Base-by-base conservation (phyloP, 2,113 vertebrate genomes). In the Candoia aspera region DNA sequence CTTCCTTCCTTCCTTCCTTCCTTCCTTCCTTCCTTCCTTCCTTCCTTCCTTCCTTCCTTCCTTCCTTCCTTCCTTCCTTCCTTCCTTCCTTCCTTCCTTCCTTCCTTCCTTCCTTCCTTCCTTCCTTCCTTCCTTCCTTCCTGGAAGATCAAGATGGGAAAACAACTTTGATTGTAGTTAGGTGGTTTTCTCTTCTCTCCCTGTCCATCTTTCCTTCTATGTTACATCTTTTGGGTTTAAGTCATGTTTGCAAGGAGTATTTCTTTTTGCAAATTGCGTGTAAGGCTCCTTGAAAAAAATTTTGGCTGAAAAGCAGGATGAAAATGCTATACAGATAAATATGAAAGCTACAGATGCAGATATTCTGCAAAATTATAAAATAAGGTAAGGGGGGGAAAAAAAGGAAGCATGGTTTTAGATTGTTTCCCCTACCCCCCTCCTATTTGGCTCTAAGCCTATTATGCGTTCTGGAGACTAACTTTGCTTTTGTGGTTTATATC, bases 401-500 rank as follows among this genome's bases (percentile, higher is more conserved):
- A 13, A 85, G 46, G 84, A 53, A 55, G 26, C 3, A 3, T 86
- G 26, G 9, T 91, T 87, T 87, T 83, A 12, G 24, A 23, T 83
- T 37, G 2, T 42, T 84, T 64, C 15, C 53, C 23, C n/a, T 8
- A 79, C 15, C n/a, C 15, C 68, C 6, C 33, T 19, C 68, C 6
- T 37, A 15, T 37, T 37, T 21, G 17, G 33, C 54, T 88, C 17
- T 24, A 58, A 60, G 12, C 29, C 33, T 84, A 8, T 49, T 84
- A 54, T 33, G 55, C n/a, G 46, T 88, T 79, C 8, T 84, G 21
- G 55, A 46, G 37, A 23, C 55, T 46, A 46, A n/a, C 3, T 83
- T 87, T 79, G n/a, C 73, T 87, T 85, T 49, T 17, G 9, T 91
- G 91, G 29, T 88, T 84, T 88, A 88, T 92, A 88, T 83, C 68